Percentiles rank a stretch among this genome's conserved stretches.
Conservation (phyloP, 2,797 vertebrate species). For the Odontamblyopus lacepedii region DNA sequence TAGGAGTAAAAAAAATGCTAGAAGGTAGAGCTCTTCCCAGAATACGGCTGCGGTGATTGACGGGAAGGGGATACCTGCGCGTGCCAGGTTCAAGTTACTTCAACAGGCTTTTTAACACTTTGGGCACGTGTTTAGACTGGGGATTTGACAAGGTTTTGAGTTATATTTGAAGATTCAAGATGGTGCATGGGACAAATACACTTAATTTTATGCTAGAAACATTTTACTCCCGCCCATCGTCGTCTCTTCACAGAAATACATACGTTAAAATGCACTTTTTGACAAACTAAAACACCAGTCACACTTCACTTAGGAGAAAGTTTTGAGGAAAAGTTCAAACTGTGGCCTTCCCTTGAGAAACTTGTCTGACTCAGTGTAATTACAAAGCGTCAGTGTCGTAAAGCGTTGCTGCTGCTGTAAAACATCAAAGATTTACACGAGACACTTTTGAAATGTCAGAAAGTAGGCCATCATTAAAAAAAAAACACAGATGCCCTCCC, state of each 20-base stretch:
- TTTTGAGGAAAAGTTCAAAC: slow-evolving; percentile 15
- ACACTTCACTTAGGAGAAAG: slow-evolving; percentile 19
- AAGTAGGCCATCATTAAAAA: neutral
- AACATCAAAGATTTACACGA: slow-evolving; percentile 1
- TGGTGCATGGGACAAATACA: neutral
- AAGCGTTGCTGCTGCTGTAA: slow-evolving; percentile 12
- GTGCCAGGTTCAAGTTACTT: slow-evolving; percentile 36
- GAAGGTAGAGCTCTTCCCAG: slow-evolving; percentile 42
- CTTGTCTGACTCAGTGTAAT: slow-evolving; percentile 23
- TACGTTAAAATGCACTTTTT: neutral
- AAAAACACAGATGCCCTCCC: neutral
- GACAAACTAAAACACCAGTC: neutral
- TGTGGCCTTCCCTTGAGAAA: slow-evolving; percentile 24
- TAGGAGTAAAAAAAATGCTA: slow-evolving; percentile 32
- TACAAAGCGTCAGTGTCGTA: slow-evolving; percentile 29
- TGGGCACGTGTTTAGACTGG: slow-evolving; percentile 36
- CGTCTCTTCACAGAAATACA: neutral
- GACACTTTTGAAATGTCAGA: neutral
- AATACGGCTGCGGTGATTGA: slow-evolving; percentile 60
- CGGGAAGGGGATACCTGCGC: slow-evolving; percentile 3
- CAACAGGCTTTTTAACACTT: slow-evolving; percentile 36
- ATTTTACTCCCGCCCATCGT: neutral
- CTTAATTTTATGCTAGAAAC: neutral
- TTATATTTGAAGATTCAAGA: slow-evolving; percentile 13
- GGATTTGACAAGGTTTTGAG: slow-evolving; percentile 43